Percentiles rank a stretch among this genome's conserved stretches.
These are phyloP conservation scores for Scaptomyza cyrtandrae DNA, from an alignment of 2,888 invertebrate genomes.

Conservation along the genomic window DNA sequence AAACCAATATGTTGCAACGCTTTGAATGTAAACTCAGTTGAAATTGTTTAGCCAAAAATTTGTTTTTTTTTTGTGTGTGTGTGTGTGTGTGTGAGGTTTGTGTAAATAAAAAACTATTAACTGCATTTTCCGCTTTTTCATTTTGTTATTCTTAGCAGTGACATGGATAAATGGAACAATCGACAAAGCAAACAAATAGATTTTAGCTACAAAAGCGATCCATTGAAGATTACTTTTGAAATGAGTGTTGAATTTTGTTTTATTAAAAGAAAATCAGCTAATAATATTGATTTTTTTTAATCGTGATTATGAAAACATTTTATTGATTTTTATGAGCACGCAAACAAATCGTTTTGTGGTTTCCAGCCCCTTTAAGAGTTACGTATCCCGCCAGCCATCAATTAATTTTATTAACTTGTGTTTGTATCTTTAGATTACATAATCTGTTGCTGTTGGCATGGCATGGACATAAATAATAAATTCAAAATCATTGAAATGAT, in stretches of 20 bases:
- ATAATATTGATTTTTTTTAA: too few relatives aligned
- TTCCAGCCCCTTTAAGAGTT: neutral
- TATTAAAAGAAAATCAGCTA: too few relatives aligned
- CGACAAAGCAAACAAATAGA: slow-evolving; percentile 23
- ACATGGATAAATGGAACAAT: slow-evolving; percentile 57
- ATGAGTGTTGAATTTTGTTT: too few relatives aligned
- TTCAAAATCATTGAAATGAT: slow-evolving; percentile 72
- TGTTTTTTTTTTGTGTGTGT: slow-evolving; percentile 8
- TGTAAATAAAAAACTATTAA: slow-evolving; percentile 64
- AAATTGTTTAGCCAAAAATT: slow-evolving; percentile 48
- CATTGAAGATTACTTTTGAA: too few relatives aligned
- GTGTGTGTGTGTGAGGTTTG: slow-evolving; percentile 21
- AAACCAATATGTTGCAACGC: slow-evolving; percentile 56
- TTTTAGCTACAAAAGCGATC: too few relatives aligned
- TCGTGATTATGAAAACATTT: neutral
- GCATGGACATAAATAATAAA: slow-evolving; percentile 63
- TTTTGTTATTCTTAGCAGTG: slow-evolving; percentile 71
- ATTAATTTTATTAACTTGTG: slow-evolving; percentile 75
- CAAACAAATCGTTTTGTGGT: slow-evolving; percentile 54
- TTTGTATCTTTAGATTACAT: slow-evolving; percentile 72
- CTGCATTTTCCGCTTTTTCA: slow-evolving; percentile 51
- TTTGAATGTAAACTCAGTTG: slow-evolving; percentile 43
- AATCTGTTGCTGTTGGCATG: slow-evolving; percentile 65
- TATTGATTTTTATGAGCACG: slow-evolving; percentile 39
- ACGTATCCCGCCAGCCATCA: slow-evolving; percentile 1